Conservation (phyloP, 2,113 vertebrate genomes). For the Phalacrocorax carbo region DNA sequence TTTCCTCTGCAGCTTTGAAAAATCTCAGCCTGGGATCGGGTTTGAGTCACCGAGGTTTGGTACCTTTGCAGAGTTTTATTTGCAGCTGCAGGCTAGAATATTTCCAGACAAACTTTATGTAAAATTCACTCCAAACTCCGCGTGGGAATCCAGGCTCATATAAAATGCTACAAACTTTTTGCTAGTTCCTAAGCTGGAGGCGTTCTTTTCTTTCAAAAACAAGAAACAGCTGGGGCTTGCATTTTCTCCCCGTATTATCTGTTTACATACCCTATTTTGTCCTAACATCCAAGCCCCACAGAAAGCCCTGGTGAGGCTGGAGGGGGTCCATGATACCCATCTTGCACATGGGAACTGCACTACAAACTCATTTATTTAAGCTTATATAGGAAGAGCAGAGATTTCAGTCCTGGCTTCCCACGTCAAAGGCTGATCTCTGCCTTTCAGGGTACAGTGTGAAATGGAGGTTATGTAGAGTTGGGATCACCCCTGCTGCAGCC, state of each 20-base stretch:
- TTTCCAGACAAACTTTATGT: not conserved
- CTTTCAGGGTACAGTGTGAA: not conserved
- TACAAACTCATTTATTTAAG: not conserved
- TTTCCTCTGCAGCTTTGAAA: not conserved
- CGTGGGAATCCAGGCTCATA: not conserved
- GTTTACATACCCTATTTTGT: not conserved
- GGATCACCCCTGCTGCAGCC: not conserved
- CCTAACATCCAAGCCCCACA: not conserved
- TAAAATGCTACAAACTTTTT: not conserved
- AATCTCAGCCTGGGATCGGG: not conserved
- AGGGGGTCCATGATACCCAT: not conserved
- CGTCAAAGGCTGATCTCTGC: not conserved
- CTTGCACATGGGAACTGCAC: not conserved
- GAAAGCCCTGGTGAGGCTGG: not conserved
- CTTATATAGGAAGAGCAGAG: not conserved
- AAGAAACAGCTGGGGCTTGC: not conserved
- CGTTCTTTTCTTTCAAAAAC: not conserved
- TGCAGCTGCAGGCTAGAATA: slow-evolving; percentile 3
- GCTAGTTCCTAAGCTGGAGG: not conserved
- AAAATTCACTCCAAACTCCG: not conserved
- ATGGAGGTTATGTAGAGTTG: not conserved
- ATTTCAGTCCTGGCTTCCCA: not conserved
- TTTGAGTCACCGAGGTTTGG: not conserved
- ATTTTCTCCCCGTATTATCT: not conserved
- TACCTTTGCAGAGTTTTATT: not conserved